phyloP scores from a whole-genome alignment of 2,113 vertebrate species.

The Callaeas wilsoni region DNA sequence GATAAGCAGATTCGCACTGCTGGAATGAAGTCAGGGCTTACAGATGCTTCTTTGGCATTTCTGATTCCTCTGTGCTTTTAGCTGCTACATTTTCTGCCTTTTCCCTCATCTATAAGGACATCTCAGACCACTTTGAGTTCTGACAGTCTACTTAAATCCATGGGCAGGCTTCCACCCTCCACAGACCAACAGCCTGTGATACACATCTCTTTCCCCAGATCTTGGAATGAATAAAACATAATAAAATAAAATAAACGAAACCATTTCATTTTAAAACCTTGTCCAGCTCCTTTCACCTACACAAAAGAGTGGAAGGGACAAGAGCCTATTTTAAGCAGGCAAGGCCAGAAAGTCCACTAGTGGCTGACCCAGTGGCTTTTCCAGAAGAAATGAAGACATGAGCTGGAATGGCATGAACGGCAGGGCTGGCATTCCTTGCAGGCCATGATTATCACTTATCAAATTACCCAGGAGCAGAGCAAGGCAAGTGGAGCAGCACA shows the following conservation, averaged over 20 bases:
- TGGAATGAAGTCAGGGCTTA: background rate
- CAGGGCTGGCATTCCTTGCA: conserved; percentile 16
- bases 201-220: background rate
- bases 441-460: conserved; percentile 31
- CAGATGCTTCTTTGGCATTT: background rate
- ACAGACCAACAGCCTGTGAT: background rate
- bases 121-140: background rate
- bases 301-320: background rate
- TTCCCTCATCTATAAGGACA: background rate
- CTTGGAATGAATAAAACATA: background rate
- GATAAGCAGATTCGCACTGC: background rate
- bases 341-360: background rate
- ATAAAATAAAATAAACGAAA: background rate
- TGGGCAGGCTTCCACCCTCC: background rate
- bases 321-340: background rate
- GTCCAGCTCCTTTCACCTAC: background rate
- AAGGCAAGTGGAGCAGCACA: conserved; percentile 31
- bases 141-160: background rate
- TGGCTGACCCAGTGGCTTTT: conserved; percentile 9
- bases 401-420: background rate
- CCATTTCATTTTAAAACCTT: background rate
- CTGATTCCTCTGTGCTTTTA: background rate
- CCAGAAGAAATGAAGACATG: background rate
- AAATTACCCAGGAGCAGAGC: conserved; percentile 4
- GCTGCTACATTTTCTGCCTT: background rate